Evolutionary conservation across 2,888 invertebrate species (phyloP), one percentile per base, ranked within the genome.

Genomic region (Trissolcus japonicus): DNA sequence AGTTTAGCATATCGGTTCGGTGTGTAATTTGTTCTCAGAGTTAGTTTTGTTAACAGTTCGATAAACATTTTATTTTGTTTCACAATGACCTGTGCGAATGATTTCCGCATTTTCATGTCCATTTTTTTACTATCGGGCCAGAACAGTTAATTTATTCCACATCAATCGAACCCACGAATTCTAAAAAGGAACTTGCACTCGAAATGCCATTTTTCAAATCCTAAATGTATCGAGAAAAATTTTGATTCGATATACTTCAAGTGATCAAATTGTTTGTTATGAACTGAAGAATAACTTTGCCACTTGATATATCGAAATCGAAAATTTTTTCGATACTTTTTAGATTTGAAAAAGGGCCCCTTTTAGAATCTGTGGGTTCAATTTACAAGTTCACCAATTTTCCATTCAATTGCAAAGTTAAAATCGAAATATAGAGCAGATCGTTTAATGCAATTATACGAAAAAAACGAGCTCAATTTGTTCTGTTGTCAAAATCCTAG

Each of bases 331-430:
- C n/a, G n/a, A n/a, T n/a, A n/a, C n/a, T n/a, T n/a, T n/a, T n/a
- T n/a, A n/a, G n/a, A n/a, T n/a, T n/a, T n/a, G n/a, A n/a, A n/a
- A n/a, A n/a, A n/a, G n/a, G n/a, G n/a, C n/a, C n/a, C n/a, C n/a
- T n/a, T n/a, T n/a, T n/a, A n/a, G n/a, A n/a, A n/a, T n/a, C n/a
- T n/a, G n/a, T n/a, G n/a, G n/a, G n/a, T n/a, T n/a, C n/a, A n/a
- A 59, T 73, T 60, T 60, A 59, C 25, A 63, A 65, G 25, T 46
- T 53, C 11, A 17, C 11, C 4, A 63, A 72, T 51, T 65, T n/a
- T 6, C n/a, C 35, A 57, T 35, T 48, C 41, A 57, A 53, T 57
- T 50, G 50, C 56, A 43, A 67, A 67, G 54, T 61, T 19, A 16
- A 14, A 48, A 17, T 51, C 50, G 62, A 53, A 57, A 43, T 35